These are phyloP conservation scores for Acanthaster planci DNA, from an alignment of 35 echinoderm and acorn worm genomes.

Conservation along the genomic window DNA sequence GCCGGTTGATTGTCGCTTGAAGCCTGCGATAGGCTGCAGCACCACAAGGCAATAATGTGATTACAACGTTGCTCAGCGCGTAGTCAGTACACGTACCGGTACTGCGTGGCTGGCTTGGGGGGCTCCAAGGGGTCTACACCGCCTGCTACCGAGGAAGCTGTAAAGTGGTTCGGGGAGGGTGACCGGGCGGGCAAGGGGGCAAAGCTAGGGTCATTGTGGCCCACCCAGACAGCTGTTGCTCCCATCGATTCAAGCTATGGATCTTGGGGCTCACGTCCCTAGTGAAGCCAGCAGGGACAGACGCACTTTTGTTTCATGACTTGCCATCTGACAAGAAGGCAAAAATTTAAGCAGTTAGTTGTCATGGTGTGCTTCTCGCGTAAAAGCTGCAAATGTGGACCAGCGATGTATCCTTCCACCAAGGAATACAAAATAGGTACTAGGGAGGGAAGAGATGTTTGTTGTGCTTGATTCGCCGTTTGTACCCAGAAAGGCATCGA, in stretches of 20 bases:
- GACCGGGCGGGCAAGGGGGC: not conserved
- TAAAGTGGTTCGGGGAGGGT: not conserved
- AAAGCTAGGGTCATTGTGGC: not conserved
- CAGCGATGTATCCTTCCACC: too few relatives aligned
- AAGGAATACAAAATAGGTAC: too few relatives aligned
- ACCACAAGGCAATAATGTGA: conserved; percentile 13
- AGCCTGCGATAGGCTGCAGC: not conserved
- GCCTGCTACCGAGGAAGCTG: not conserved
- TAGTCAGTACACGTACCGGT: not conserved
- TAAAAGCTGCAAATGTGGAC: too few relatives aligned
- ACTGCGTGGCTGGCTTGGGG: not conserved
- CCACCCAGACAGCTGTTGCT: conserved; percentile 27
- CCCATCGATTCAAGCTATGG: conserved; percentile 6
- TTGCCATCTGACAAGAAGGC: too few relatives aligned
- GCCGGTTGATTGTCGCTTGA: too few relatives aligned
- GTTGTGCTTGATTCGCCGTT: too few relatives aligned
- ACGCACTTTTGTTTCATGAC: too few relatives aligned
- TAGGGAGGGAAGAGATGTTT: too few relatives aligned
- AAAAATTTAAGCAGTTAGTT: too few relatives aligned
- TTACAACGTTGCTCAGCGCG: conserved; percentile 19
- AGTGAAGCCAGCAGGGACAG: not conserved
- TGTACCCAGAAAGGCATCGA: too few relatives aligned
- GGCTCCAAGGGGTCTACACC: not conserved
- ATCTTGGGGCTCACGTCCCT: not conserved
- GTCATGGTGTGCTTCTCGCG: too few relatives aligned